Evolutionary conservation across 2,888 invertebrate genomes (phyloP).

Genomic region (Pteria penguin): DNA sequence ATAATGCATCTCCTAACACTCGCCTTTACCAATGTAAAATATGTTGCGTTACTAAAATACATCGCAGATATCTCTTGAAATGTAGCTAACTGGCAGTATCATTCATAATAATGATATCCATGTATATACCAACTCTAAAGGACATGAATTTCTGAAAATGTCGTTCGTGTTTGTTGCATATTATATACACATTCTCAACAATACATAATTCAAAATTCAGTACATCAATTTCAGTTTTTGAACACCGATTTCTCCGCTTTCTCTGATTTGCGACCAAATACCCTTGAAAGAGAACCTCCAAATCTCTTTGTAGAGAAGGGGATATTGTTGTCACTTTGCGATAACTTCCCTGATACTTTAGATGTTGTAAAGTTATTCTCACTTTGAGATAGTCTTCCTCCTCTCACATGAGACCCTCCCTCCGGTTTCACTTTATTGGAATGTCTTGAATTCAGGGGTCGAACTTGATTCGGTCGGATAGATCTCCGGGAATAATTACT

Average conservation of each 20-base stretch:
- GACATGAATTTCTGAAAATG: slow-evolving; percentile 10
- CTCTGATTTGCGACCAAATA: neutral
- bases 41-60: too few relatives aligned
- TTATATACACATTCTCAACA: neutral
- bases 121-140: neutral
- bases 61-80: too few relatives aligned
- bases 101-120: too few relatives aligned
- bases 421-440: neutral
- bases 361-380: neutral
- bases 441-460: neutral
- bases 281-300: neutral
- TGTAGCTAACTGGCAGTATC: too few relatives aligned
- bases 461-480: slow-evolving; percentile 10
- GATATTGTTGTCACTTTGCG: neutral
- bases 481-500: slow-evolving; percentile 10
- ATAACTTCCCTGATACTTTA: neutral
- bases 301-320: slow-evolving; percentile 10
- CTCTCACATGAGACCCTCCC: neutral
- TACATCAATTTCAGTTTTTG: neutral
- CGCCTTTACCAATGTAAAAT: too few relatives aligned
- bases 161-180: neutral
- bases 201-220: neutral
- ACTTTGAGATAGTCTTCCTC: neutral
- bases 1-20: too few relatives aligned
- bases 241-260: neutral